Conservation (phyloP, 1,140 invertebrate genomes). For the Drosophila setifemur region DNA sequence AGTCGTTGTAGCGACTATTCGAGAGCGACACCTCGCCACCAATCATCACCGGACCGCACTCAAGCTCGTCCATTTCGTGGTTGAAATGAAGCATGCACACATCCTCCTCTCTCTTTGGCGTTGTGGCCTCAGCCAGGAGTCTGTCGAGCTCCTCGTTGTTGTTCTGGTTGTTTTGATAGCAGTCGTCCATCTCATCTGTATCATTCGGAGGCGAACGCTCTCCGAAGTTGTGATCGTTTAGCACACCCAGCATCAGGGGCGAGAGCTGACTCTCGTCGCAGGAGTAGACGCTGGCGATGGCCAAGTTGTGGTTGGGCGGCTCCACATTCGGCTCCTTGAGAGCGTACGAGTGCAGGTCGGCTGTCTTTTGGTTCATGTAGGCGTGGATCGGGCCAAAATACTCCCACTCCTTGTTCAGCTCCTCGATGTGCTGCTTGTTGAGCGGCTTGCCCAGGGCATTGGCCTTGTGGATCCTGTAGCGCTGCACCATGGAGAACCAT, state of each 20-base stretch:
- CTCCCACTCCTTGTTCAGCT: slow-evolving; percentile 72
- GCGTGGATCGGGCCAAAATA: slow-evolving; percentile 68
- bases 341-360: slow-evolving; percentile 75
- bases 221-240: slow-evolving; percentile 55
- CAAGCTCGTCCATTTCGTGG: slow-evolving; percentile 19
- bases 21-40: slow-evolving; percentile 37
- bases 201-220: neutral
- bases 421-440: slow-evolving; percentile 37
- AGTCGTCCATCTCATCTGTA: slow-evolving; percentile 14
- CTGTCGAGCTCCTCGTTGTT: slow-evolving; percentile 24
- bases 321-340: slow-evolving; percentile 64
- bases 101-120: neutral
- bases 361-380: slow-evolving; percentile 71
- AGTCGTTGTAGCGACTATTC: slow-evolving; percentile 21
- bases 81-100: neutral
- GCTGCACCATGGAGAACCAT: slow-evolving; percentile 69
- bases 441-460: slow-evolving; percentile 28
- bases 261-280: slow-evolving; percentile 18
- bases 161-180: neutral
- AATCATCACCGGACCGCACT: slow-evolving; percentile 36
- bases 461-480: slow-evolving; percentile 67
- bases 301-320: slow-evolving; percentile 19
- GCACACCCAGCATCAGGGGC: slow-evolving; percentile 34
- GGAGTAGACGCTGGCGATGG: slow-evolving; percentile 48
- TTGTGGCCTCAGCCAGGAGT: slow-evolving; percentile 21